A percentile compares a stretch with the other conserved stretches of the same genome.
Conservation (phyloP, 2,888 invertebrate species). For the Junonia oenone region DNA sequence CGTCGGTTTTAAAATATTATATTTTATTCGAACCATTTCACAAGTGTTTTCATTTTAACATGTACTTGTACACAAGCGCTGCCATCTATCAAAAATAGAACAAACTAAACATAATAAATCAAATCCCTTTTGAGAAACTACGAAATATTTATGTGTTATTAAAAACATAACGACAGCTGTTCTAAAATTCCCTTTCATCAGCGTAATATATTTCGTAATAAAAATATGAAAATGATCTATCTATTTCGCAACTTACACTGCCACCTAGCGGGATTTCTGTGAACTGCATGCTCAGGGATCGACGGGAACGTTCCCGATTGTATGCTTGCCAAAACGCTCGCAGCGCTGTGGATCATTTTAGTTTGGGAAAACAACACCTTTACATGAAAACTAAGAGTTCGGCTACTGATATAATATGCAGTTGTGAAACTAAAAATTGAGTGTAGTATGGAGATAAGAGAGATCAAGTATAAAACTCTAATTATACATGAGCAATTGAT, state of each 20-base stretch:
- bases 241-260: conserved; percentile 12
- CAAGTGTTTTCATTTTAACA: background rate
- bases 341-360: conserved; percentile 2
- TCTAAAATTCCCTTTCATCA: conserved; percentile 1
- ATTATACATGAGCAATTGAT: no score
- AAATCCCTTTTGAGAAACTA: background rate
- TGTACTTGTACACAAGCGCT: background rate
- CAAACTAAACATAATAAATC: conserved; percentile 6
- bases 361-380: background rate
- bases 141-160: conserved; percentile 2
- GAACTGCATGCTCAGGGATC: conserved; percentile 16
- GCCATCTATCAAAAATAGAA: conserved; percentile 19
- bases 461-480: no score
- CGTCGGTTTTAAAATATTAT: no score
- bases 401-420: no score
- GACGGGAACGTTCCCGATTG: conserved; percentile 21
- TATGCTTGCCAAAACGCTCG: conserved; percentile 3
- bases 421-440: no score
- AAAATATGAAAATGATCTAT: conserved; percentile 11
- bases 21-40: background rate
- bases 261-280: conserved; percentile 25
- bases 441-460: no score
- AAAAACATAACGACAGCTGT: conserved; percentile 1
- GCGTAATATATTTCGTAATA: conserved; percentile 21
- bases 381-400: background rate